Base-by-base conservation (phyloP, 2,113 vertebrate genomes). In the Smithornis capensis region DNA sequence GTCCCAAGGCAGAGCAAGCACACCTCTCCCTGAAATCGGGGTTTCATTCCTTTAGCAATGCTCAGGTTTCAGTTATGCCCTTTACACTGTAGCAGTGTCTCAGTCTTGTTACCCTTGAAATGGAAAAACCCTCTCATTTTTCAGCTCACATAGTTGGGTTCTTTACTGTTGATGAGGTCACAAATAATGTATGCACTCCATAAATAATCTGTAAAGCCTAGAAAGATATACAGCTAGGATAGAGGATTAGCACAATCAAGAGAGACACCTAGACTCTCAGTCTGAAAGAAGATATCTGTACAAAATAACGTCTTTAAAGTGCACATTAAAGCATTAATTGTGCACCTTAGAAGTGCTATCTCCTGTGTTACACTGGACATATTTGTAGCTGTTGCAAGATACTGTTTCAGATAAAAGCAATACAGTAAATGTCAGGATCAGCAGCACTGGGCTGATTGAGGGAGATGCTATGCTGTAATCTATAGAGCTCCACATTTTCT, bases 381-480 rank as follows among this genome's bases (percentile, higher is more conserved):
- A 49, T 90, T 71, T 78, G 60, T 73, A 80, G 45, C 16, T 89
- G 23, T 38, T 83, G 35, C 44, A 83, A 81, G 44, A 81, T 28
- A 23, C 38, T 80, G 37, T 37, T 94, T 83, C 68, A 94, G 78
- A 77, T 85, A 80, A 88, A 71, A 86, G 59, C 42, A 50, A 40
- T n/a, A 38, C 4, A 71, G 49, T 68, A 89, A 77, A 84, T 60
- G 73, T 81, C 90, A 90, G 77, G 44, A 89, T 90, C 71, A 38
- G 57, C 10, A 9, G 53, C 0, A 0, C 33, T 83, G 56, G 29
- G 19, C 45, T 92, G 70, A 56, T 0, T 29, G 6, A 12, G 35
- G 13, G n/a, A 83, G 52, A 45, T 4, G 2, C 14, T 94, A 31
- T 77, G n/a, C 52, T 78, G 24, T 68, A 75, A 62, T 78, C 52